Conservation (phyloP, 2,888 invertebrate species). For the Steinernema hermaphroditum region DNA sequence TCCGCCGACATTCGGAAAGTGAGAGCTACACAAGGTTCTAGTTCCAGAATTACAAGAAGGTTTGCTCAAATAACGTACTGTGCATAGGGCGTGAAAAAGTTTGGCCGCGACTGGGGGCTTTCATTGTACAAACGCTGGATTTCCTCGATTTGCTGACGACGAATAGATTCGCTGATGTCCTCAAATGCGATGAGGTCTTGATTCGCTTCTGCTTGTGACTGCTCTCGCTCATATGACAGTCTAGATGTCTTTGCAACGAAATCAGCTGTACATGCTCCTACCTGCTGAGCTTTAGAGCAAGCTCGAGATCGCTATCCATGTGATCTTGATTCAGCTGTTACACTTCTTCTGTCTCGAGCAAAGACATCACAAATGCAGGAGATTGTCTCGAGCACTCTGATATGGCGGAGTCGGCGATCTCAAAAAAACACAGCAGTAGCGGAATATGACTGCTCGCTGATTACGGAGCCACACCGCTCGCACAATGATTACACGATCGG, state of each 20-base stretch:
- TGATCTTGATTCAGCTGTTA: not conserved
- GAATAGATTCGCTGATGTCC: constrained; percentile 29
- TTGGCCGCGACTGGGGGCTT: not conserved
- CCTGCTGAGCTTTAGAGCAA: constrained; percentile 46
- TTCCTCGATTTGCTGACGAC: constrained; percentile 5
- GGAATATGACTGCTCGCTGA: too few relatives aligned
- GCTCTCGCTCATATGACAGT: constrained; percentile 39
- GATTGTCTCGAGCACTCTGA: too few relatives aligned
- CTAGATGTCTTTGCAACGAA: constrained; percentile 29
- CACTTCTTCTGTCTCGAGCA: too few relatives aligned
- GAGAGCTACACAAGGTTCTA: not conserved
- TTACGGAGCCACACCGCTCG: not conserved
- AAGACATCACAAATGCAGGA: too few relatives aligned
- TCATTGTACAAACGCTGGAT: constrained; percentile 17
- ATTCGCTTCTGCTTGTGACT: constrained; percentile 27
- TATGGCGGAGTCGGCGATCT: too few relatives aligned
- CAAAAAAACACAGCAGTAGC: too few relatives aligned
- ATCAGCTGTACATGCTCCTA: constrained; percentile 10
- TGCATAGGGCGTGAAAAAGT: not conserved
- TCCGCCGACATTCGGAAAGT: constrained; percentile 19
- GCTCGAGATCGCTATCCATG: constrained; percentile 36
- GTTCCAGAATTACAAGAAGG: not conserved
- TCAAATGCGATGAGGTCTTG: constrained; percentile 41
- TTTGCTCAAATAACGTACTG: not conserved
- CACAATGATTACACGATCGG: not conserved